A percentile compares a stretch with the other conserved stretches of the same genome.
Evolutionary conservation across 2,888 invertebrate genomes (phyloP).

Genomic region (Mythimna pallens): DNA sequence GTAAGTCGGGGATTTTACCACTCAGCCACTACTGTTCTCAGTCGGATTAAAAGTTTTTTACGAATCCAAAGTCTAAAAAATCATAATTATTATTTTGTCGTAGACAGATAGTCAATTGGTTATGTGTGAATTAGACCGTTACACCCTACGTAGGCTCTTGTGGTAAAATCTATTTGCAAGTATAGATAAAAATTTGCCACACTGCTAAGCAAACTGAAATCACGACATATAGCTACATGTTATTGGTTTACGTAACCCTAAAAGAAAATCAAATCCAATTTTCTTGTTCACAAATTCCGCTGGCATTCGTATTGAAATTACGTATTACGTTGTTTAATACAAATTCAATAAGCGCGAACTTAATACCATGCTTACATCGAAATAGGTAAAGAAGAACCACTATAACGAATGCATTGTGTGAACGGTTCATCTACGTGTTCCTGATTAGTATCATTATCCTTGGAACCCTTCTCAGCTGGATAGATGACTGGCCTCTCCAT

Average conservation of each 20-base stretch:
- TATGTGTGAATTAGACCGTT: not conserved
- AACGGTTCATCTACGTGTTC: not conserved
- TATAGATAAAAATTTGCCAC: not conserved
- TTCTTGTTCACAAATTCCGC: slow-evolving; percentile 56
- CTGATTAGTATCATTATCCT: not conserved
- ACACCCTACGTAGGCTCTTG: not conserved
- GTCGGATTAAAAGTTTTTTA: too few relatives aligned
- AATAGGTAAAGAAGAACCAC: slow-evolving; percentile 16
- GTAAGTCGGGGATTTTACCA: too few relatives aligned
- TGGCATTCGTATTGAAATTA: slow-evolving; percentile 56
- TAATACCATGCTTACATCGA: slow-evolving; percentile 28
- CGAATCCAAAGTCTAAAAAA: too few relatives aligned
- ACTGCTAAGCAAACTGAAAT: not conserved
- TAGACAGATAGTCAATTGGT: not conserved
- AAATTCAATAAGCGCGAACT: slow-evolving; percentile 57
- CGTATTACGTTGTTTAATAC: slow-evolving; percentile 57
- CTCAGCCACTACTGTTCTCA: too few relatives aligned
- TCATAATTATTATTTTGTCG: too few relatives aligned
- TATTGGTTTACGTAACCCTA: slow-evolving; percentile 38
- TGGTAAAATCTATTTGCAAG: not conserved
- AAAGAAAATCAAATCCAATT: slow-evolving; percentile 56
- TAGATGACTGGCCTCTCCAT: not conserved
- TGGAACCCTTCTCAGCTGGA: not conserved
- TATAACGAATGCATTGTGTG: not conserved
- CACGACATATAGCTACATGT: slow-evolving; percentile 18